These are phyloP conservation scores for Littorina saxatilis DNA, from an alignment of 1,140 invertebrate species.

Conservation along the genomic window DNA sequence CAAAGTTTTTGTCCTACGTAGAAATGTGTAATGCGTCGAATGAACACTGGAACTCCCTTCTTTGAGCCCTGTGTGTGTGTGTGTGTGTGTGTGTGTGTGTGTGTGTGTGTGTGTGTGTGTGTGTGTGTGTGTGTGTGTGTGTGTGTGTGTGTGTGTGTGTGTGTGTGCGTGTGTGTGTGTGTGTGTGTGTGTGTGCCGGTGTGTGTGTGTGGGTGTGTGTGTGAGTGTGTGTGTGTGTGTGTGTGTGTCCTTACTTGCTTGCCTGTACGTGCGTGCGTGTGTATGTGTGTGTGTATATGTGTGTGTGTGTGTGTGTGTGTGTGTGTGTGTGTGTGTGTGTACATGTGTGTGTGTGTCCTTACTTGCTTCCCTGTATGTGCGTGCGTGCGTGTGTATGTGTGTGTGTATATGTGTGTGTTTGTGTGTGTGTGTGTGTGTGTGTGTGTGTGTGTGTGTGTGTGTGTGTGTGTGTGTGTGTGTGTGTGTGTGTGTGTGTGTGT, in stretches of 20 bases:
- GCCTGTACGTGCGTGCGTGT: not conserved
- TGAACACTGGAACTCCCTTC: no score
- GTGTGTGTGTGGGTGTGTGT: conserved; percentile 13
- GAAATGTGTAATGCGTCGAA: no score
- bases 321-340: not conserved
- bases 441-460: no score
- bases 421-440: not conserved
- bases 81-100: conserved; percentile 8
- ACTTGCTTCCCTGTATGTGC: not conserved
- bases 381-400: conserved; percentile 5
- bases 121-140: conserved; percentile 16
- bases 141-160: not conserved
- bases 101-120: conserved; percentile 20
- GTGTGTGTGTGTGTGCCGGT: not conserved
- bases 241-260: not conserved
- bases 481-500: no score
- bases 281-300: conserved; percentile 11
- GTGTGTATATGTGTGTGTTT: no score
- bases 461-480: not conserved
- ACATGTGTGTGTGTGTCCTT: no score
- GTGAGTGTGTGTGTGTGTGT: not conserved
- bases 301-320: conserved; percentile 1
- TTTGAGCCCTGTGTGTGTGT: conserved; percentile 7
- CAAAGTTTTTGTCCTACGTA: no score
- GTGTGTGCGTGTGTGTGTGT: conserved; percentile 5